Evolutionary conservation across 2,113 vertebrate species (phyloP).

Genomic region (Cyphotilapia sp.): DNA sequence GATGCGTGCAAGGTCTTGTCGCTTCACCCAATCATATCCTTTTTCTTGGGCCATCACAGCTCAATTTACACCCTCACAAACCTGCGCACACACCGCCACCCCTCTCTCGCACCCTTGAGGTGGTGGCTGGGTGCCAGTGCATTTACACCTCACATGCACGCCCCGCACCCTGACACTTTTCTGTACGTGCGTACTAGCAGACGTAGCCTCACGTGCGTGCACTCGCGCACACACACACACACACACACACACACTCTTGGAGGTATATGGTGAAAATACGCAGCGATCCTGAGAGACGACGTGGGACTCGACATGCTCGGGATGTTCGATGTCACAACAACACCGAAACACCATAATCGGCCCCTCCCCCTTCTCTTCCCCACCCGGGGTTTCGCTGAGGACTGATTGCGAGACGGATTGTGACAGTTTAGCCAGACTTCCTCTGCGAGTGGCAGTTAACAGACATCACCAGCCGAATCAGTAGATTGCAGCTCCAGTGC

Average conservation of each 20-base stretch:
- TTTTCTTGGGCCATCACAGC: slow-evolving; percentile 49
- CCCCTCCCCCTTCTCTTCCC: neutral
- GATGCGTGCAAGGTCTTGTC: slow-evolving; percentile 23
- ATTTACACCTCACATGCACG: slow-evolving; percentile 66
- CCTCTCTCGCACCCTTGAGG: slow-evolving; percentile 53
- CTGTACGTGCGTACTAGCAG: neutral
- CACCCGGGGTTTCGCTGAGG: slow-evolving; percentile 4
- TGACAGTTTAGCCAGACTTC: slow-evolving; percentile 64
- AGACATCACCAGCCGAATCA: slow-evolving; percentile 35
- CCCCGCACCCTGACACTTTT: slow-evolving; percentile 19
- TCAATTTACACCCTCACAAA: slow-evolving; percentile 70
- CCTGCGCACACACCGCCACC: neutral
- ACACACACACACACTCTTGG: neutral
- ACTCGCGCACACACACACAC: rapidly evolving
- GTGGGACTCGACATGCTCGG: slow-evolving; percentile 46
- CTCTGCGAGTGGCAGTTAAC: slow-evolving; percentile 55
- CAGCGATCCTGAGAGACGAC: slow-evolving; percentile 42
- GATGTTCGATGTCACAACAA: slow-evolving; percentile 31
- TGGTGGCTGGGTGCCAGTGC: slow-evolving; percentile 52
- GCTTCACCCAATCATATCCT: slow-evolving; percentile 58
- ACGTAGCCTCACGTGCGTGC: neutral
- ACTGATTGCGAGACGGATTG: slow-evolving; percentile 16
- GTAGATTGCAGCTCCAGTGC: slow-evolving; percentile 17
- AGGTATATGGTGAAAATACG: slow-evolving; percentile 59
- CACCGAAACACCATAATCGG: neutral